Evolutionary conservation across 1,140 invertebrate genomes (phyloP).

Genomic region (Orius laevigatus): DNA sequence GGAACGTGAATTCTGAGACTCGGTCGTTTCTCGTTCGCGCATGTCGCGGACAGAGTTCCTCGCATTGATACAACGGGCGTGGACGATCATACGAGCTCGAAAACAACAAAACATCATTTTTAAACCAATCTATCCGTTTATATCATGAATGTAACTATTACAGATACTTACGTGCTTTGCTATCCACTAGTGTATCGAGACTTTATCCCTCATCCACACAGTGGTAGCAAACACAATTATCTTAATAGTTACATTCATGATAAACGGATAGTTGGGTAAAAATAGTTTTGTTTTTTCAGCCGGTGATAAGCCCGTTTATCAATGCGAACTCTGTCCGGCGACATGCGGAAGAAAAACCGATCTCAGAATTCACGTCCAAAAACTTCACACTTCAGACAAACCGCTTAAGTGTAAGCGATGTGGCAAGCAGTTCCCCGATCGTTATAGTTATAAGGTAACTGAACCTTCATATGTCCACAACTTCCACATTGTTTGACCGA

Average conservation of each 20-base stretch:
- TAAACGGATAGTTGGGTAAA: neutral
- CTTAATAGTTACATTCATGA: neutral
- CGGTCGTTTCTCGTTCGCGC: conserved; percentile 89
- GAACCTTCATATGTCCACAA: conserved; percentile 11
- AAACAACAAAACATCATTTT: conserved; percentile 21
- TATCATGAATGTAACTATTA: too few relatives aligned
- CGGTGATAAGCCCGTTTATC: conserved; percentile 85
- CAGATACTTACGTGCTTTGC: too few relatives aligned
- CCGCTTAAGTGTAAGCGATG: conserved; percentile 86
- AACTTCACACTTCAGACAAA: conserved; percentile 85
- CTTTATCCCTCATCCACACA: neutral
- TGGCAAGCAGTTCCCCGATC: conserved; percentile 80
- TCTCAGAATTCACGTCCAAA: conserved; percentile 88
- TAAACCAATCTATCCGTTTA: too few relatives aligned
- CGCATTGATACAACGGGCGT: conserved; percentile 86
- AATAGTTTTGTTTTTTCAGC: conserved; percentile 31
- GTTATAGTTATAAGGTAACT: conserved; percentile 37
- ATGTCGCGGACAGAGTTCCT: too few relatives aligned
- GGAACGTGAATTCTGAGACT: conserved; percentile 90
- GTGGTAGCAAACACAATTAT: neutral
- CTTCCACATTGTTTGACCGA: too few relatives aligned
- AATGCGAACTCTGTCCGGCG: conserved; percentile 87
- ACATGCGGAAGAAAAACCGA: conserved; percentile 95
- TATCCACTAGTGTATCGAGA: neutral
- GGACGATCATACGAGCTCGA: conserved; percentile 85